Evolutionary conservation across 2,113 vertebrate genomes (phyloP).

Genomic region (Phalacrocorax aristotelis): DNA sequence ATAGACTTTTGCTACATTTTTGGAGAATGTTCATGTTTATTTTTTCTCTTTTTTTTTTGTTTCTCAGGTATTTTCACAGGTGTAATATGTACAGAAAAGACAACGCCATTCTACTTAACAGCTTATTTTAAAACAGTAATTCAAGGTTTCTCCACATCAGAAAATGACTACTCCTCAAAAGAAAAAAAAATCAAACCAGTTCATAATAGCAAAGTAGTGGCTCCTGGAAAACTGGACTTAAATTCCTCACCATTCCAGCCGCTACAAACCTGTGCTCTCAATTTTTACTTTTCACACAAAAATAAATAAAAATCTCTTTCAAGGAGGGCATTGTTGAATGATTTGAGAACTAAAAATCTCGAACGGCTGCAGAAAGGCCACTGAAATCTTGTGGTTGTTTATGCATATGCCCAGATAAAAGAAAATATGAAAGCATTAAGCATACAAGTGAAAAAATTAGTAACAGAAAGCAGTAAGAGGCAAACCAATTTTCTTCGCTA

Average conservation of each 20-base stretch:
- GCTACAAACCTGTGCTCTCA: slow-evolving; percentile 57
- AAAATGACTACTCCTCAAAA: not conserved
- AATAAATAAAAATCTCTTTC: slow-evolving; percentile 59
- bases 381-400: slow-evolving; percentile 23
- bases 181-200: not conserved
- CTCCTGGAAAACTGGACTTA: slow-evolving; percentile 20
- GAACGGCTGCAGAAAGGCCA: slow-evolving; percentile 7
- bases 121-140: slow-evolving; percentile 54
- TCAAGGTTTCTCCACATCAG: slow-evolving; percentile 17
- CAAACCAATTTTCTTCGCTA: slow-evolving; percentile 53
- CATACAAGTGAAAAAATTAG: not conserved
- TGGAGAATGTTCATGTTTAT: slow-evolving; percentile 50
- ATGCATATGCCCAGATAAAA: slow-evolving; percentile 16
- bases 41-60: not conserved
- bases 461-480: not conserved
- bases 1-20: not conserved
- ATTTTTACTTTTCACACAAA: slow-evolving; percentile 57
- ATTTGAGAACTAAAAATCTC: not conserved
- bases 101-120: slow-evolving; percentile 21
- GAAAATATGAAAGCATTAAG: slow-evolving; percentile 41
- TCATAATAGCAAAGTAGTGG: slow-evolving; percentile 34
- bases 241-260: slow-evolving; percentile 31
- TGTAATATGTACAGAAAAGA: slow-evolving; percentile 58
- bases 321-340: not conserved
- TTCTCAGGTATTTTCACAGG: slow-evolving; percentile 21